Conservation (phyloP, 2,113 vertebrate species). For the Macaca mulatta region DNA sequence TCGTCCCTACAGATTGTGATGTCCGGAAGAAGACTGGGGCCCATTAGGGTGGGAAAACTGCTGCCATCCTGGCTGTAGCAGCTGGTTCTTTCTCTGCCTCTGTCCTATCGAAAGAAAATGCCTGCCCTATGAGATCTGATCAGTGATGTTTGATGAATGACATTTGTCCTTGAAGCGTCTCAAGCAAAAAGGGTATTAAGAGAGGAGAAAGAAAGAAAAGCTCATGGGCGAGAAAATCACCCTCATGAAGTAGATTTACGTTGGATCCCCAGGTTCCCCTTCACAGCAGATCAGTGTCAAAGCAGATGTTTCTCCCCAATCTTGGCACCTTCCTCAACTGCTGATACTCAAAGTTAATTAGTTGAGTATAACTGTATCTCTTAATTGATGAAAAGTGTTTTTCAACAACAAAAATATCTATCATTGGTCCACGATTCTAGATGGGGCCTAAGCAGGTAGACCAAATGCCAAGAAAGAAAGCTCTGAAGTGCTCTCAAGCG, state of each 20-base stretch:
- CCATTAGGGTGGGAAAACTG: background rate
- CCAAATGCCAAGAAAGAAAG: background rate
- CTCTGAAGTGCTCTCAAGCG: background rate
- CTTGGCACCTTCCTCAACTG: conserved; percentile 15
- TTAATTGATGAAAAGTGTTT: background rate
- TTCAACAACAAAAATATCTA: background rate
- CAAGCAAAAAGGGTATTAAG: background rate
- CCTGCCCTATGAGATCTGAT: background rate
- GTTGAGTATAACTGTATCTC: background rate
- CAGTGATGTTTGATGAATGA: background rate
- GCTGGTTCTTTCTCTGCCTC: background rate
- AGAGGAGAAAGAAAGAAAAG: background rate
- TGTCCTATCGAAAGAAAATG: background rate
- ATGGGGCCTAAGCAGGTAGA: background rate
- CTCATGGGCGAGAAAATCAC: background rate
- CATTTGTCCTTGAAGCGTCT: background rate
- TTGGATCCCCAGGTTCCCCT: background rate
- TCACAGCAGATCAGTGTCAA: background rate
- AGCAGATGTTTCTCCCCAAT: background rate
- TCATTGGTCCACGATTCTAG: background rate
- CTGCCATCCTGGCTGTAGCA: rapidly evolving
- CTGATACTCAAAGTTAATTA: conserved; percentile 22
- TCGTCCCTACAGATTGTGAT: background rate
- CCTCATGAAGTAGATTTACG: background rate
- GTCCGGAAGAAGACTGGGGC: rapidly evolving